These are phyloP conservation scores for Podocnemis expansa DNA, from an alignment of 2,113 vertebrate genomes.

Conservation along the genomic window DNA sequence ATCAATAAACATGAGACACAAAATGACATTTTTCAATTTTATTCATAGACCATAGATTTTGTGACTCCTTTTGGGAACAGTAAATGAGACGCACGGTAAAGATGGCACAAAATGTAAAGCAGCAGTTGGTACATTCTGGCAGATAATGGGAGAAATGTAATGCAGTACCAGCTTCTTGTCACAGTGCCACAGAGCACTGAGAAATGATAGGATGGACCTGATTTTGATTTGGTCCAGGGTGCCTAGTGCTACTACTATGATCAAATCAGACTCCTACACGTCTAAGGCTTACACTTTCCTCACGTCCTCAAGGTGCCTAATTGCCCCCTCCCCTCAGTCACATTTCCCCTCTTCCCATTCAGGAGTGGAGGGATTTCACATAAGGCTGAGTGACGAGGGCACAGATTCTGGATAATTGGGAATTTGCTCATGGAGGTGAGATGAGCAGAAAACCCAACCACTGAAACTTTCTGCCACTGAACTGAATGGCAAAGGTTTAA, in stretches of 20 bases:
- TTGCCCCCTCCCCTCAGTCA: not conserved
- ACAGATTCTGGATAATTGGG: not conserved
- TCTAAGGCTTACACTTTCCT: not conserved
- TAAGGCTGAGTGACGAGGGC: not conserved
- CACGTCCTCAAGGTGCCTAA: not conserved
- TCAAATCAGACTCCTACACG: not conserved
- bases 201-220: not conserved
- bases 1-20: not conserved
- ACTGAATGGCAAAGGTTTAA: not conserved
- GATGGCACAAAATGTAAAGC: not conserved
- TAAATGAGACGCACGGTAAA: not conserved
- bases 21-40: not conserved
- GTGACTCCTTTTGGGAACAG: not conserved
- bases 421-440: not conserved
- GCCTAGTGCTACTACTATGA: not conserved
- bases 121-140: not conserved
- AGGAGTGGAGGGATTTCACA: not conserved
- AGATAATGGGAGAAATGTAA: fast-evolving
- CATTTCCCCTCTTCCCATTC: not conserved
- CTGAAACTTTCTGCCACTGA: not conserved
- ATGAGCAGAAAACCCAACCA: not conserved
- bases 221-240: not conserved
- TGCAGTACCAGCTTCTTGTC: not conserved
- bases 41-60: not conserved
- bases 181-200: not conserved